Evolutionary conservation across 2,888 invertebrate genomes (phyloP).

Genomic region (Agrotis ipsilon): DNA sequence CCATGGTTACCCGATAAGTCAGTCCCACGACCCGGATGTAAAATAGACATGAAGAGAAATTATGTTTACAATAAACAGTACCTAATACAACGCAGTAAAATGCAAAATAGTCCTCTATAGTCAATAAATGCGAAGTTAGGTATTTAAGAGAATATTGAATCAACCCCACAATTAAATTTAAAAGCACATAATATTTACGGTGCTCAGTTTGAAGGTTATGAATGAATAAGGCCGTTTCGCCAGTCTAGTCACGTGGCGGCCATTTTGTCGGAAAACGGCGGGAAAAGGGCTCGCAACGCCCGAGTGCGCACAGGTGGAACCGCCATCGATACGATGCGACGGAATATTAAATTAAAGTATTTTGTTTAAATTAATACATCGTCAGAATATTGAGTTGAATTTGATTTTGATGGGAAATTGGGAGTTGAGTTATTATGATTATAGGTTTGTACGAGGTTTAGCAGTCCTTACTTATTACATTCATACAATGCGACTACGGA

Average conservation of each 20-base stretch:
- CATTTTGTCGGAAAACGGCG: slow-evolving; percentile 86
- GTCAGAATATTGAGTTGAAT: slow-evolving; percentile 15
- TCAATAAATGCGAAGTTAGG: too few relatives aligned
- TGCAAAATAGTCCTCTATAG: too few relatives aligned
- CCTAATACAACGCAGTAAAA: too few relatives aligned
- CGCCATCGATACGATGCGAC: slow-evolving; percentile 73
- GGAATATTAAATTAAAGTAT: slow-evolving; percentile 61
- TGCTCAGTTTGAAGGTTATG: slow-evolving; percentile 68
- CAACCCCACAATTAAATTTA: slow-evolving; percentile 62
- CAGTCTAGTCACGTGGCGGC: slow-evolving; percentile 84
- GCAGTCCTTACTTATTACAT: neutral
- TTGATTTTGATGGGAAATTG: neutral
- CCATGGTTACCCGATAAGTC: too few relatives aligned
- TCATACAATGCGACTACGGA: too few relatives aligned
- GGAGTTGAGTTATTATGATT: neutral
- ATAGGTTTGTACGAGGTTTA: neutral
- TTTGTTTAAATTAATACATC: slow-evolving; percentile 63
- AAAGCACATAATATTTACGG: slow-evolving; percentile 65
- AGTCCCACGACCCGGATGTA: too few relatives aligned
- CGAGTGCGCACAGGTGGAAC: slow-evolving; percentile 79
- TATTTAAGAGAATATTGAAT: slow-evolving; percentile 21
- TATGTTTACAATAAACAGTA: too few relatives aligned
- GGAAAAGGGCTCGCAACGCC: slow-evolving; percentile 80
- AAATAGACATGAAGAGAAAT: too few relatives aligned
- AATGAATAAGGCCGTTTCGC: slow-evolving; percentile 73